Evolutionary conservation across 2,888 invertebrate species (phyloP).

Genomic region (Erebia aethiops): DNA sequence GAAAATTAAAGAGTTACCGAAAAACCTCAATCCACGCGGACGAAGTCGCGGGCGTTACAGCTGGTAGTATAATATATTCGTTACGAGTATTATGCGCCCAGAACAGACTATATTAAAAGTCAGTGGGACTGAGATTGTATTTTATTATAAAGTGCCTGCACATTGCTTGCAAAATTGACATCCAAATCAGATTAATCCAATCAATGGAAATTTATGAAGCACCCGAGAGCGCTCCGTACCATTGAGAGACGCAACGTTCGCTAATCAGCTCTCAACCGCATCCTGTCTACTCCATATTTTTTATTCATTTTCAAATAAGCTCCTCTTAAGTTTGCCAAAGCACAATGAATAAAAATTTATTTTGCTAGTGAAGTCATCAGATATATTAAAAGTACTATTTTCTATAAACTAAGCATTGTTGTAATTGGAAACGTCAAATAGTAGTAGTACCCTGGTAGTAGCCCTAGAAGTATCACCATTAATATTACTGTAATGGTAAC

Average conservation of each 20-base stretch:
- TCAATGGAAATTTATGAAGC: slow-evolving; percentile 83
- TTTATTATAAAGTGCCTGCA: slow-evolving; percentile 74
- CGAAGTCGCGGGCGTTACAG: too few species aligned
- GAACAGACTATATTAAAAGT: slow-evolving; percentile 62
- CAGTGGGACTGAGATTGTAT: slow-evolving; percentile 67
- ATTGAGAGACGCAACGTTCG: slow-evolving; percentile 68
- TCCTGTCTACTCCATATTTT: slow-evolving; percentile 52
- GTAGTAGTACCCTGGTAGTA: too few species aligned
- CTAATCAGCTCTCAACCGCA: slow-evolving; percentile 71
- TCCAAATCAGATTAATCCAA: slow-evolving; percentile 84
- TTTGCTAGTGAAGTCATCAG: background rate
- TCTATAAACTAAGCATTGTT: too few species aligned
- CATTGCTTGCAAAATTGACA: slow-evolving; percentile 79
- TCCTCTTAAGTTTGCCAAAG: background rate
- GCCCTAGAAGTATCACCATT: too few species aligned
- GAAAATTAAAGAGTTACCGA: too few species aligned
- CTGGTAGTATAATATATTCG: slow-evolving; percentile 60
- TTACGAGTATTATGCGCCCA: slow-evolving; percentile 69
- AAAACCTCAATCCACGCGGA: too few species aligned
- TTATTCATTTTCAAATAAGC: slow-evolving; percentile 40
- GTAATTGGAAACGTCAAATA: too few species aligned
- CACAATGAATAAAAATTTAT: background rate
- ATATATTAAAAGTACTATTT: too few species aligned
- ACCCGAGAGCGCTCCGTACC: slow-evolving; percentile 67
- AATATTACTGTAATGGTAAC: too few species aligned